phyloP scores from a whole-genome alignment of 2,888 invertebrate genomes.

The Philonicus albiceps region DNA sequence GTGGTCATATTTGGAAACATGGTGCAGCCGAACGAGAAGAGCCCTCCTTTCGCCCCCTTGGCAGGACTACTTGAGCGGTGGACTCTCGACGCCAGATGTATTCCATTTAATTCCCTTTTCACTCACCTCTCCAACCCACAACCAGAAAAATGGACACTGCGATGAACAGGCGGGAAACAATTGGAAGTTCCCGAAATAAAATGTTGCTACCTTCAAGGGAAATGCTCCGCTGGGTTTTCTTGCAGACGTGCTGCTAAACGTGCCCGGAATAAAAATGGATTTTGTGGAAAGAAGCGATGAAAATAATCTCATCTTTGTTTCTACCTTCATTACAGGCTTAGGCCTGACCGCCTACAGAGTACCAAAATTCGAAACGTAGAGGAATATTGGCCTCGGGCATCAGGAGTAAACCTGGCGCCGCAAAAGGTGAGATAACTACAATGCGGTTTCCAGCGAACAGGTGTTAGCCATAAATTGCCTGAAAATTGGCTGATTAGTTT shows the following conservation, averaged over 20 bases:
- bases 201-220: constrained; percentile 21
- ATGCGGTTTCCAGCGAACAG: constrained; percentile 38
- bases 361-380: background rate
- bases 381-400: background rate
- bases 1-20: background rate
- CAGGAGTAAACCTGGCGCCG: background rate
- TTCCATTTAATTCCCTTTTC: constrained; percentile 35
- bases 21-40: constrained; percentile 6
- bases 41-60: background rate
- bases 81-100: constrained; percentile 39
- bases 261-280: constrained; percentile 20
- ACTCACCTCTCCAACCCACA: constrained; percentile 25
- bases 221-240: constrained; percentile 1
- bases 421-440: constrained; percentile 23
- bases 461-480: constrained; percentile 44
- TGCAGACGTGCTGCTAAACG: constrained; percentile 27
- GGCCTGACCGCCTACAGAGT: background rate
- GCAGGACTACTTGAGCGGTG: constrained; percentile 2
- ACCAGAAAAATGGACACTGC: constrained; percentile 19
- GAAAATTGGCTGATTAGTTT: constrained; percentile 45
- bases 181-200: constrained; percentile 40
- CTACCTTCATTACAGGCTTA: constrained; percentile 24
- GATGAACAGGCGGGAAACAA: constrained; percentile 17
- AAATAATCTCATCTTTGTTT: constrained; percentile 11
- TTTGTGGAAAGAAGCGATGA: background rate